Percentiles rank a stretch among this genome's conserved stretches.
Conservation (phyloP, 2,888 invertebrate genomes). For the Hipparchia sbordonii region DNA sequence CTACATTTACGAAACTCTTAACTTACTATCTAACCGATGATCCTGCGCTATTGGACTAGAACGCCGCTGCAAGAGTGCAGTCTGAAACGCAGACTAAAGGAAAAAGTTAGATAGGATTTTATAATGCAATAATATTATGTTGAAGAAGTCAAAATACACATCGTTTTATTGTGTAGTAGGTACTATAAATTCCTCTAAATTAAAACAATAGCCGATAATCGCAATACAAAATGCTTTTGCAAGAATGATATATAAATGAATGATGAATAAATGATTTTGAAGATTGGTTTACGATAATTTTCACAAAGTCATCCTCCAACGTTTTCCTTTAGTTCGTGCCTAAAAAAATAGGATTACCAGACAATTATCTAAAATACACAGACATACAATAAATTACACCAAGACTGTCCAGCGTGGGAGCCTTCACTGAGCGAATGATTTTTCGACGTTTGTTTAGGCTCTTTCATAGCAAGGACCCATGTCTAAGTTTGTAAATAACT, state of each 20-base stretch:
- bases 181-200: too few relatives aligned
- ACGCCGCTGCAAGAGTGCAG: constrained; percentile 44
- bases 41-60: constrained; percentile 70
- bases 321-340: constrained; percentile 17
- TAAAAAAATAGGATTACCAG: constrained; percentile 58
- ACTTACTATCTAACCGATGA: constrained; percentile 63
- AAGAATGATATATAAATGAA: too few relatives aligned
- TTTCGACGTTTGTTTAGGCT: constrained; percentile 6
- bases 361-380: constrained; percentile 65
- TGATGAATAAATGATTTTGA: too few relatives aligned
- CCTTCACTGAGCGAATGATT: constrained; percentile 19
- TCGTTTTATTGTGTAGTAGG: too few relatives aligned
- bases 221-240: too few relatives aligned
- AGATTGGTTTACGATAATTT: not conserved
- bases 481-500: not conserved
- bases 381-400: constrained; percentile 52
- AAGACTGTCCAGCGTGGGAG: constrained; percentile 43
- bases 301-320: not conserved
- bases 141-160: not conserved
- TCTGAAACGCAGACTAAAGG: constrained; percentile 28
- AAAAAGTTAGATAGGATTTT: not conserved
- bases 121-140: not conserved
- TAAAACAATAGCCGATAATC: too few relatives aligned
- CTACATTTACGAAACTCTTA: constrained; percentile 73
- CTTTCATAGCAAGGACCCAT: not conserved